A percentile compares a stretch with the other conserved stretches of the same genome.
phyloP scores from a whole-genome alignment of 1,140 invertebrate species.

The Leptopilina clavipes region DNA sequence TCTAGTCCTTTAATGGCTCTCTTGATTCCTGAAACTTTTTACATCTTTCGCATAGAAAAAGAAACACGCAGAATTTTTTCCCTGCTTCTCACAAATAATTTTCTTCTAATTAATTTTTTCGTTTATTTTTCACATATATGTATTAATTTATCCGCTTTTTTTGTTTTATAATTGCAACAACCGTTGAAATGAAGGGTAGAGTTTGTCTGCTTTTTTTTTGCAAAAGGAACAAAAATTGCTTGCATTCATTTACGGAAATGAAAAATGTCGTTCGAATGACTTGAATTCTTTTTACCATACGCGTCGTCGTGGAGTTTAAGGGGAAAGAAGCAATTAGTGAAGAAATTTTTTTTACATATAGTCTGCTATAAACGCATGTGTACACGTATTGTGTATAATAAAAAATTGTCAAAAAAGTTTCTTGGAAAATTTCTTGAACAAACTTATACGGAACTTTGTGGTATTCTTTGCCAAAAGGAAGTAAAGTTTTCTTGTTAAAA shows the following conservation, averaged over 20 bases:
- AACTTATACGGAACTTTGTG: background rate
- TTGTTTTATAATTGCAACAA: no score
- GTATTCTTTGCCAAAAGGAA: slow-evolving; percentile 12
- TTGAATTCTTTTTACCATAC: background rate
- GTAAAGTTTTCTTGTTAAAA: slow-evolving; percentile 1
- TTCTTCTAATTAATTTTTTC: no score
- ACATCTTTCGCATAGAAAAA: no score
- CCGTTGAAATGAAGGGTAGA: background rate
- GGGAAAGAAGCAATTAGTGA: slow-evolving; percentile 18
- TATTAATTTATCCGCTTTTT: no score
- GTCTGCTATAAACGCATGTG: no score
- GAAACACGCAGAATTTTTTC: no score
- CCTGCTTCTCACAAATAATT: no score
- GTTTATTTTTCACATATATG: no score
- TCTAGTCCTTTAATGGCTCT: background rate
- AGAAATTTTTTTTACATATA: background rate
- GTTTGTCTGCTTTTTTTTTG: background rate
- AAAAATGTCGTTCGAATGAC: slow-evolving; percentile 16
- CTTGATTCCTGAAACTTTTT: background rate
- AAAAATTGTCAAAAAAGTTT: slow-evolving; percentile 5
- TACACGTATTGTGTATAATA: background rate
- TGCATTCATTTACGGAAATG: background rate
- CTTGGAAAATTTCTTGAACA: background rate
- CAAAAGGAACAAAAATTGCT: background rate
- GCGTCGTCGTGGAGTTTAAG: background rate